Percentiles rank a stretch among this genome's conserved stretches.
Evolutionary conservation across 2,797 vertebrate genomes (phyloP).

Genomic region (Pangasius krempfi): DNA sequence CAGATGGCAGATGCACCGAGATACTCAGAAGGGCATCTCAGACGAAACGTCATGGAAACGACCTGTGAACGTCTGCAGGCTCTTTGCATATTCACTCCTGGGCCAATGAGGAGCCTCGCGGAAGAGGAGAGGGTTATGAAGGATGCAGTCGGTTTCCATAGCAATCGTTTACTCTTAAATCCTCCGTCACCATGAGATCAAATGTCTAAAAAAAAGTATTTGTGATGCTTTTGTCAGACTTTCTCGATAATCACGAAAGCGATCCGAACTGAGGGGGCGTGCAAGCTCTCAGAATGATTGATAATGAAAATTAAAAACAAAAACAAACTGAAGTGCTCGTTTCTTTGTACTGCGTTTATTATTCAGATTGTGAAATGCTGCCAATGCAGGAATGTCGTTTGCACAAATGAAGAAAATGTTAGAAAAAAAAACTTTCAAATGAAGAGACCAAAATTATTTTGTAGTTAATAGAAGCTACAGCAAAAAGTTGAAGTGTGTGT

Average conservation of each 20-base stretch:
- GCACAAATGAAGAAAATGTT: not conserved
- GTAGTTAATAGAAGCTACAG: not conserved
- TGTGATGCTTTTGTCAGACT: not conserved
- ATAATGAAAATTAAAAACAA: not conserved
- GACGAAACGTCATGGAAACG: constrained; percentile 40
- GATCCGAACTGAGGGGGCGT: not conserved
- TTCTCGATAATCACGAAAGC: not conserved
- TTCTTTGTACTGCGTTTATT: not conserved
- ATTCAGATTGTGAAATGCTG: not conserved
- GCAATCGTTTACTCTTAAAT: not conserved
- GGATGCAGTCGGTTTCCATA: constrained; percentile 30
- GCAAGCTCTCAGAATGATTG: not conserved
- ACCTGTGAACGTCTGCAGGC: constrained; percentile 25
- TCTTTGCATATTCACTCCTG: constrained; percentile 41
- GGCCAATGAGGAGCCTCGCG: constrained; percentile 10
- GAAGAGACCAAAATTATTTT: not conserved
- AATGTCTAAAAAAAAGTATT: not conserved
- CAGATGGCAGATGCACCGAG: constrained; percentile 30
- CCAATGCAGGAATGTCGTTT: not conserved
- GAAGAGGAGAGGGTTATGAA: not conserved
- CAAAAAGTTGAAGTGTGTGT: not conserved
- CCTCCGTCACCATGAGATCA: not conserved
- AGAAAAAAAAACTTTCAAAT: not conserved
- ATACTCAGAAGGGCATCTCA: constrained; percentile 33
- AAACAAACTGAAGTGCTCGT: not conserved